A percentile compares a stretch with the other conserved stretches of the same genome.
These are phyloP conservation scores for Macrosiphum euphorbiae DNA, from an alignment of 2,888 invertebrate genomes.

Conservation along the genomic window DNA sequence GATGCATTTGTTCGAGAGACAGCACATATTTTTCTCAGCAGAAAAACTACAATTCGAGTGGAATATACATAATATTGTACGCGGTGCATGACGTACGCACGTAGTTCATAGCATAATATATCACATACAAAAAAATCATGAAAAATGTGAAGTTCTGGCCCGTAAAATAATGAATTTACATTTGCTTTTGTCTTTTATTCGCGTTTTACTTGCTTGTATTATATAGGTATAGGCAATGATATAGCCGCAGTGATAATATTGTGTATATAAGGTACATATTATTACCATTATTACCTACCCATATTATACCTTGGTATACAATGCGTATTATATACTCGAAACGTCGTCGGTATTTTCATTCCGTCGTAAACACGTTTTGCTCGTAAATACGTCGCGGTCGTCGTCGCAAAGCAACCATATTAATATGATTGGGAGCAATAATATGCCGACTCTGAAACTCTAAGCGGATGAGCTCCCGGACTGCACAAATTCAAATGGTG, in stretches of 20 bases:
- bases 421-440: background rate
- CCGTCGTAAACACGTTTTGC: conserved; percentile 3
- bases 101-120: background rate
- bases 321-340: background rate
- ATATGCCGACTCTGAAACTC: background rate
- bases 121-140: background rate
- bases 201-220: background rate
- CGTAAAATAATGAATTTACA: conserved; percentile 19
- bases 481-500: background rate
- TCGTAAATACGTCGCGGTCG: background rate
- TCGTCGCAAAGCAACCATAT: background rate
- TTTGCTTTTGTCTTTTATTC: conserved; percentile 3
- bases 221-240: too few relatives aligned
- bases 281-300: background rate
- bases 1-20: conserved; percentile 45
- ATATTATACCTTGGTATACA: background rate
- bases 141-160: background rate
- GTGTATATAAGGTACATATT: background rate
- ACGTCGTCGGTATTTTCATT: background rate
- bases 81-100: conserved; percentile 1
- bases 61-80: background rate
- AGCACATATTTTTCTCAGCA: conserved; percentile 24
- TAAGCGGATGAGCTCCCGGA: background rate
- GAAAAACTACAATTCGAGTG: background rate
- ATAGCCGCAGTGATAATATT: too few relatives aligned